Percentiles rank a stretch among this genome's conserved stretches.
These are phyloP conservation scores for Tor tambroides DNA, from an alignment of 2,113 vertebrate species.

Conservation along the genomic window DNA sequence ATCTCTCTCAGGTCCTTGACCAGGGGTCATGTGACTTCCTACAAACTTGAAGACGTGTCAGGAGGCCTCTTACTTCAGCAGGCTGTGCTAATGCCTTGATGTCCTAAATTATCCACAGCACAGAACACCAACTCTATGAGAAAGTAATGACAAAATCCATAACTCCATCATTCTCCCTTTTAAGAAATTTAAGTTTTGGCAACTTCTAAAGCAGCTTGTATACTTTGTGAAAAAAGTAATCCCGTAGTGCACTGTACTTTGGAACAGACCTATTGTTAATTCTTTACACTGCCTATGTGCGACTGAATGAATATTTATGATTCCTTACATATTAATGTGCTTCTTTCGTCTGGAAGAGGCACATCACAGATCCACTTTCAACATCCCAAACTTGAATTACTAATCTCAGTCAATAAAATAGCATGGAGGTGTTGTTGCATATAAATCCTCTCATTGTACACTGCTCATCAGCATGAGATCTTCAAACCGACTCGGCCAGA, in stretches of 20 bases:
- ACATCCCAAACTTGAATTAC: background rate
- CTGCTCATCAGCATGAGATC: conserved; percentile 20
- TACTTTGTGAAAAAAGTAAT: background rate
- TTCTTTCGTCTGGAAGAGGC: background rate
- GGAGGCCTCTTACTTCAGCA: background rate
- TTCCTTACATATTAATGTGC: background rate
- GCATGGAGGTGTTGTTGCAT: background rate
- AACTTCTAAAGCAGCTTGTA: background rate
- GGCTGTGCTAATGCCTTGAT: background rate
- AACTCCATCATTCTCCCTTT: background rate
- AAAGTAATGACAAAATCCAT: background rate
- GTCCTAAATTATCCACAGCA: background rate
- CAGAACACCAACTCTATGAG: background rate
- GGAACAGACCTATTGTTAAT: background rate
- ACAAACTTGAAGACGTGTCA: background rate
- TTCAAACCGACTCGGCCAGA: background rate
- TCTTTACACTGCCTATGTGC: background rate
- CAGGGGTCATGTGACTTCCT: background rate
- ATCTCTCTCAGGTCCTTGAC: conserved; percentile 28
- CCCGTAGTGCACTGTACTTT: background rate
- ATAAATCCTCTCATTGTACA: conserved; percentile 4
- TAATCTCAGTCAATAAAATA: conserved; percentile 8
- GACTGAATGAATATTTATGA: background rate
- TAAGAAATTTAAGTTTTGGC: background rate
- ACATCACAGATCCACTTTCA: background rate